Base-by-base conservation (phyloP, 2,113 vertebrate genomes). In the Nycticryphes semicollaris region DNA sequence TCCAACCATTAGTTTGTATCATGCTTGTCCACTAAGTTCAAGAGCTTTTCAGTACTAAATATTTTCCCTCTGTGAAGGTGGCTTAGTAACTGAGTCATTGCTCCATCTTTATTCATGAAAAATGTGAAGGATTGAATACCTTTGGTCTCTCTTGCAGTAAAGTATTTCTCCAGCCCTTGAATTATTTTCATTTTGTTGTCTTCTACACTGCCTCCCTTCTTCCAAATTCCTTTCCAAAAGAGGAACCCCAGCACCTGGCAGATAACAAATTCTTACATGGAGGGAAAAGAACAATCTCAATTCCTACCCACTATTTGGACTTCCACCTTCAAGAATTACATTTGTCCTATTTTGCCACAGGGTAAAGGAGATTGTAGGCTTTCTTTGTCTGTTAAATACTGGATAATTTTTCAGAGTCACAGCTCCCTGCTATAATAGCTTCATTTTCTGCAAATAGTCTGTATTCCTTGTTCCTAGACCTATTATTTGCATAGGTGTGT, bases 221-320 rank as follows among this genome's bases (percentile, higher is more conserved):
- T 84, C 53, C 23, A 70, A 64, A 70, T 64, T 43, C 51, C 48
- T 22, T 88, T 84, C 33, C 41, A 45, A 73, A 82, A 79, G 0
- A 7, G 31, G 17, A 69, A 6, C 1, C 14, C 13, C 0, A 3
- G 60, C 20, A 69, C 7, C 53, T 64, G 12, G 6, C 45, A 31
- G 16, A 10, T 54, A 83, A 57, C 2, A 57, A 80, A 59, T 69
- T 22, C 63, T 93, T 57, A 37, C 6, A 24, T 4, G 24, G 16
- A 50, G 10, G 14, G 20, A 19, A 78, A 62, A 50, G 27, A 82
- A 5, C 5, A 45, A 6, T 59, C 54, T 88, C 16, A 25, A 4
- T 69, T 85, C 30, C 63, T 62, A 19, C 7, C 1, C 14, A 20
- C 9, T 78, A 13, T 48, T 57, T 91, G 63, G 16, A 35, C 3